Base-by-base conservation (phyloP, 2,113 vertebrate species). In the Mustela nigripes region DNA sequence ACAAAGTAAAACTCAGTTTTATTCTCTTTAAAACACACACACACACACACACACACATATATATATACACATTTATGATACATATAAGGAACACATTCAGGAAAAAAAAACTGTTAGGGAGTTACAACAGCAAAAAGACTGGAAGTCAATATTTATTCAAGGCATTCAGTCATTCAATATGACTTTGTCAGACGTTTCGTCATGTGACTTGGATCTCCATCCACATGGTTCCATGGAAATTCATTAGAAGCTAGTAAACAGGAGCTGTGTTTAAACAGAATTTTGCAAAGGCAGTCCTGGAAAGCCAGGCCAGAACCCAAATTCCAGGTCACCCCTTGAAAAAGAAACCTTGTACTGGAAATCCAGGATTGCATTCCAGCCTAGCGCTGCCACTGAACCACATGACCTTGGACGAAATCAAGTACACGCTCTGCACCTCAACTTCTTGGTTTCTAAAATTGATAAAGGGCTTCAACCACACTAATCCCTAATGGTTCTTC, bases 51-150 rank as follows among this genome's bases (percentile, higher is more conserved):
- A 48, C 1, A 48, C 1, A 10, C 1, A 48, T 71, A 74, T 78
- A 71, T 67, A 10, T 65, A 12, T 76, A 69, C 9, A 39, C 36
- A 36, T 24, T 71, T 36, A 50, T 82, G 42, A 58, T 26, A 76
- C 86, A 48, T 83, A 15, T 84, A 92, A 94, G 65, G 85, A 92
- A 96, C 26, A 74, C 39, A 78, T n/a, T 95, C 8, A 86, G 65
- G 56, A 60, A 73, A 95, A 92, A 92, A 79, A 79, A 85, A 36
- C 24, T 56, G 15, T 58, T n/a, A 18, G 31, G 33, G n/a, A 58
- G 14, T 88, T 91, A 67, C 19, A 74, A 87, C 10, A 91, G 33
- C 42, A 83, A 85, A 95, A 62, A 33, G 53, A 4, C 31, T 2
- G 0, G 42, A 93, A 56, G 60, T 81, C 42, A 93, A 42, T 91